Conservation (phyloP, 2,113 vertebrate genomes). For the Chaenogobius annularis region DNA sequence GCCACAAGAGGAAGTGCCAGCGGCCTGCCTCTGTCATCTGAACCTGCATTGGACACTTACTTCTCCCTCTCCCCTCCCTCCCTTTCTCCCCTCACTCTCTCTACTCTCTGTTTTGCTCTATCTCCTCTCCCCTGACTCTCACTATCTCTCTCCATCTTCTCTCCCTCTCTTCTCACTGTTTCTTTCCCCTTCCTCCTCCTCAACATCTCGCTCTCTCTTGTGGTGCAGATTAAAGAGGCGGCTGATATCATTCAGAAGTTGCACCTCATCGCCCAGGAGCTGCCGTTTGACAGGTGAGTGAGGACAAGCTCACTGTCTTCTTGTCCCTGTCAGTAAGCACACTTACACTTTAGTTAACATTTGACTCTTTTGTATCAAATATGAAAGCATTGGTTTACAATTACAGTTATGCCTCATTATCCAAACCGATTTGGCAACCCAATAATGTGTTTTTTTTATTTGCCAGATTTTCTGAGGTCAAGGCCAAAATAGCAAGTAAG, state of each 20-base stretch:
- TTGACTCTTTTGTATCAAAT: constrained; percentile 2
- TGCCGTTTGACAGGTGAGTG: constrained; percentile 96
- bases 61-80: constrained; percentile 19
- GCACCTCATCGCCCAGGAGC: constrained; percentile 97
- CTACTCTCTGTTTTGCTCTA: constrained; percentile 30
- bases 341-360: background rate
- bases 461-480: constrained; percentile 96
- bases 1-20: constrained; percentile 58
- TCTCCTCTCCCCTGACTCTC: constrained; percentile 40
- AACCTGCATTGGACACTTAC: constrained; percentile 47
- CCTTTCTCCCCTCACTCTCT: background rate
- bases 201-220: constrained; percentile 26
- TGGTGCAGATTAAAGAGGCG: constrained; percentile 93
- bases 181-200: constrained; percentile 16
- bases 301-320: constrained; percentile 44
- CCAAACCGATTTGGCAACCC: background rate
- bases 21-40: constrained; percentile 53
- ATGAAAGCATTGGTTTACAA: background rate
- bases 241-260: constrained; percentile 99
- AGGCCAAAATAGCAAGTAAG: constrained; percentile 99
- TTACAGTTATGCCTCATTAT: background rate
- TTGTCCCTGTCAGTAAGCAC: constrained; percentile 24
- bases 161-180: constrained; percentile 26
- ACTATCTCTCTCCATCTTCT: constrained; percentile 48
- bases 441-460: constrained; percentile 45